Percentiles rank a stretch among this genome's conserved stretches.
Evolutionary conservation across 1,140 invertebrate species (phyloP).

Genomic region (Phocides pigmalion): DNA sequence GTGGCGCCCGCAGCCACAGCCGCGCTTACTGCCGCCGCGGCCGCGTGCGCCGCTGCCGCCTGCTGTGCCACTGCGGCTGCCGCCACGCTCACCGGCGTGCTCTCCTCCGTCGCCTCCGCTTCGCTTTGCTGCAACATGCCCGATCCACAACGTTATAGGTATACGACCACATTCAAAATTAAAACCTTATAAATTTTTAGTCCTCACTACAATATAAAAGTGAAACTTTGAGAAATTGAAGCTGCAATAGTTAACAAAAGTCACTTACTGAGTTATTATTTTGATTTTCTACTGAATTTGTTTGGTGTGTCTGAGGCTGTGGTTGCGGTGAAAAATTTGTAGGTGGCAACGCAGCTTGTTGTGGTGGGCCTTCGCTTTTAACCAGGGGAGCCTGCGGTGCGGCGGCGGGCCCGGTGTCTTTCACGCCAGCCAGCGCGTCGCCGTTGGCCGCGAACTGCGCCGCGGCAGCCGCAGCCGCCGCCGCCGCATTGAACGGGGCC

Average conservation of each 20-base stretch:
- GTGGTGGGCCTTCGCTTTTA: conserved; percentile 76
- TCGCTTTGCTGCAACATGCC: conserved; percentile 75
- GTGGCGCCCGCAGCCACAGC: conserved; percentile 84
- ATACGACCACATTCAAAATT: too few species aligned
- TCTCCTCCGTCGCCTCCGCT: conserved; percentile 66
- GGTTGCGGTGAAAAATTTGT: conserved; percentile 79
- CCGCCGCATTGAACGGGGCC: conserved; percentile 91
- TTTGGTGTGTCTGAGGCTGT: conserved; percentile 65
- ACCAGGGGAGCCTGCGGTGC: conserved; percentile 73
- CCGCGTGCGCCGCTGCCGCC: conserved; percentile 87
- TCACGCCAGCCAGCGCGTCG: conserved; percentile 85
- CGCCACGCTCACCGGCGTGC: conserved; percentile 65
- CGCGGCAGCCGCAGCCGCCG: conserved; percentile 88
- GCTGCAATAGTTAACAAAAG: too few species aligned
- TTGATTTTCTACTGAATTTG: conserved; percentile 80
- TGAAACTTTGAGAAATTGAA: too few species aligned
- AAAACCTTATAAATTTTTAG: too few species aligned
- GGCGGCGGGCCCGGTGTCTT: conserved; percentile 77
- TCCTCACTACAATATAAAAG: too few species aligned
- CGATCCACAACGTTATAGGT: too few species aligned
- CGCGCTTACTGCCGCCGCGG: conserved; percentile 84
- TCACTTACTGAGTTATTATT: conserved; percentile 80
- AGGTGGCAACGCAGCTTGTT: conserved; percentile 73
- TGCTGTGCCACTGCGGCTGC: conserved; percentile 62
- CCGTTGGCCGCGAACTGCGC: conserved; percentile 88